A percentile compares a stretch with the other conserved stretches of the same genome.
Conservation (phyloP, 2,888 invertebrate species). For the Drosophila macrospina region DNA sequence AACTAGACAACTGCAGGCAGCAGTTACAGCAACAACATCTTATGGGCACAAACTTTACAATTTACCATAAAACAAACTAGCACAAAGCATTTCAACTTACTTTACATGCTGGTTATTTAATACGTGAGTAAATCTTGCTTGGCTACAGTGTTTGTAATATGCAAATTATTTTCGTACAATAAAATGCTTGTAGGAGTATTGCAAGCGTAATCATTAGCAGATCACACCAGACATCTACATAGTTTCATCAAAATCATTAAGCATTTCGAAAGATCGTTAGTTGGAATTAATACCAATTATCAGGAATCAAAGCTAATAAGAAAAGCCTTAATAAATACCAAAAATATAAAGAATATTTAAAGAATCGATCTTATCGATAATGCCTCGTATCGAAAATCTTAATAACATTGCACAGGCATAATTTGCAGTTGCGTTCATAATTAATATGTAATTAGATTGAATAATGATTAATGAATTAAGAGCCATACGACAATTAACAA, state of each 20-base stretch:
- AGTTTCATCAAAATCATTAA: not conserved
- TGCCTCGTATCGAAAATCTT: too few species aligned
- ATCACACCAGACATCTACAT: not conserved
- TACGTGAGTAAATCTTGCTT: constrained; percentile 49
- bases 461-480: not conserved
- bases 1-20: constrained; percentile 30
- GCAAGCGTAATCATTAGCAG: not conserved
- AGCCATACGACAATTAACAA: too few species aligned
- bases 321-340: not conserved
- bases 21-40: constrained; percentile 17
- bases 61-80: constrained; percentile 35
- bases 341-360: not conserved
- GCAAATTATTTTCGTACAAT: constrained; percentile 32
- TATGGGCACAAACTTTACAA: constrained; percentile 22
- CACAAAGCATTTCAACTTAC: constrained; percentile 40
- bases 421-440: not conserved
- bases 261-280: constrained; percentile 1
- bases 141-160: constrained; percentile 40
- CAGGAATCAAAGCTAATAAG: not conserved
- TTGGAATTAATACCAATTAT: not conserved
- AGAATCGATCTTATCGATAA: too few species aligned
- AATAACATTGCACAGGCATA: too few species aligned
- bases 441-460: not conserved
- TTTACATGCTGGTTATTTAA: constrained; percentile 50
- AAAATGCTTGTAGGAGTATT: constrained; percentile 14